Evolutionary conservation across 2,797 vertebrate species (phyloP).

Genomic region (Acanthopagrus latus): DNA sequence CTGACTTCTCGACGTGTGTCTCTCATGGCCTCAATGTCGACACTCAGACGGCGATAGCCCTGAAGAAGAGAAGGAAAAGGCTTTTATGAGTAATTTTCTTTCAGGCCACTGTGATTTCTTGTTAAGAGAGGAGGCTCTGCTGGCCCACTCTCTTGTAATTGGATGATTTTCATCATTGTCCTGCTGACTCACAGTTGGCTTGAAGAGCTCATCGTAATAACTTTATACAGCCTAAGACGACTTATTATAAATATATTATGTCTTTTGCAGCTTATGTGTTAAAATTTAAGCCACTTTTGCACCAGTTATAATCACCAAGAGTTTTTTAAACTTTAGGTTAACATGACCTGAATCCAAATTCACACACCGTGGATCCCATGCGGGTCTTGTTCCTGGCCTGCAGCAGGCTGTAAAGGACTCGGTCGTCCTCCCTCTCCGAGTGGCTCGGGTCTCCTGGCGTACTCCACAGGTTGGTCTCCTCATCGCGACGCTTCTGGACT

Average conservation of each 20-base stretch:
- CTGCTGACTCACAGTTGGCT: background rate
- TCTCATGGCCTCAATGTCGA: slow-evolving; percentile 88
- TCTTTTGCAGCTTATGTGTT: too few relatives aligned
- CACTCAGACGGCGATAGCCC: slow-evolving; percentile 87
- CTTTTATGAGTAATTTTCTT: background rate
- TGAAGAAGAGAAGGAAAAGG: slow-evolving; percentile 38
- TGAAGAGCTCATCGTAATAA: background rate
- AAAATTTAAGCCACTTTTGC: background rate
- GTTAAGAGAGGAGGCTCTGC: background rate
- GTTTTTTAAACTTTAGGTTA: background rate
- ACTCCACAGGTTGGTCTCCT: slow-evolving; percentile 90
- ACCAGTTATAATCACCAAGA: background rate
- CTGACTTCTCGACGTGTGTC: slow-evolving; percentile 86
- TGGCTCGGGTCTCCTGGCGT: slow-evolving; percentile 87
- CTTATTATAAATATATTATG: background rate
- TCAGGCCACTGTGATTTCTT: background rate
- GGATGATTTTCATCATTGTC: background rate
- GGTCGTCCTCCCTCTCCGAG: slow-evolving; percentile 87
- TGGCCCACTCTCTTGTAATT: too few relatives aligned
- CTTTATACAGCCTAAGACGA: background rate
- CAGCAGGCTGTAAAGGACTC: slow-evolving; percentile 82
- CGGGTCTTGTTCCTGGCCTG: slow-evolving; percentile 85
- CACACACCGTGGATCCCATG: slow-evolving; percentile 84
- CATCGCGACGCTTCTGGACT: slow-evolving; percentile 86
- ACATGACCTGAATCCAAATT: background rate